phyloP scores from a whole-genome alignment of 53 echinoderm and acorn worm genomes.

The Echinometra lucunter region DNA sequence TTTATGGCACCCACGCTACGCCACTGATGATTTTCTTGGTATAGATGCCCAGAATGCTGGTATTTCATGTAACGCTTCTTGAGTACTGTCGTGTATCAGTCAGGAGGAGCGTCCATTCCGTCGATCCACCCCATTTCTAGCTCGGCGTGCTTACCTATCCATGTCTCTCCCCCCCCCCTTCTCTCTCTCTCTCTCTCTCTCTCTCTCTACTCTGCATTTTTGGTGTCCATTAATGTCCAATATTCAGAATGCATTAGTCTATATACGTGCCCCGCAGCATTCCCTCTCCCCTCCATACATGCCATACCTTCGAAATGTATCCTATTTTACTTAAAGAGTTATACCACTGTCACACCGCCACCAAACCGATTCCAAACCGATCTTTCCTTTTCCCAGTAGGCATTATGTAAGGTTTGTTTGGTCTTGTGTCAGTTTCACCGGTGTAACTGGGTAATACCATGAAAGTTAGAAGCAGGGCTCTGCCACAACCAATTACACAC shows the following conservation, averaged over 20 bases:
- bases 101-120: background rate
- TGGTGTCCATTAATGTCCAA: slow-evolving; percentile 3
- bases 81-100: background rate
- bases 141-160: background rate
- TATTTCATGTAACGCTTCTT: too few relatives aligned
- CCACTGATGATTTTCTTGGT: too few relatives aligned
- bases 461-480: background rate
- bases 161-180: background rate
- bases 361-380: too few relatives aligned
- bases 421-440: too few relatives aligned
- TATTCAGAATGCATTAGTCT: slow-evolving; percentile 41
- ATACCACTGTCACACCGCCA: too few relatives aligned
- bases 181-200: background rate
- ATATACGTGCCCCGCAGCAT: slow-evolving; percentile 23
- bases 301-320: background rate
- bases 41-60: too few relatives aligned
- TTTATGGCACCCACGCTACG: too few relatives aligned
- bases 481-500: slow-evolving; percentile 45
- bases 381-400: too few relatives aligned
- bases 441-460: too few relatives aligned
- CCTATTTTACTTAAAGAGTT: too few relatives aligned
- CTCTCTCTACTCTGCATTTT: background rate
- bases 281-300: background rate
- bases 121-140: background rate
- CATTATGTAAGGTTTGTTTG: too few relatives aligned